phyloP scores from a whole-genome alignment of 1,140 invertebrate genomes.

The Drosophila ananassae region DNA sequence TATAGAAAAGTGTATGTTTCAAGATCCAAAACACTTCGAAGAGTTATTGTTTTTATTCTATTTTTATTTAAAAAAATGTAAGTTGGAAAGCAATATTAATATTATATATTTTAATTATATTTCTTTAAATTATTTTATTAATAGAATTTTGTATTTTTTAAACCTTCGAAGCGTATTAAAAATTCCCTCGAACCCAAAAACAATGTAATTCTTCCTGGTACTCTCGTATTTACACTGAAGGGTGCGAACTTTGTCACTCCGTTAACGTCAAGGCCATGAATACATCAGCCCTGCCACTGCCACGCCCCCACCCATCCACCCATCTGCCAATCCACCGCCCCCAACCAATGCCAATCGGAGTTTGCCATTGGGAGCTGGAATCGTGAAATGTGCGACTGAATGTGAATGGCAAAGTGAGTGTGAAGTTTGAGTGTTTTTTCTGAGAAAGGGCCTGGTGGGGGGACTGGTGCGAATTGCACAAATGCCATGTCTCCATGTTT shows the following conservation, averaged over 20 bases:
- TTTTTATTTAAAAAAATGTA: background rate
- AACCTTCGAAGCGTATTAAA: constrained; percentile 1
- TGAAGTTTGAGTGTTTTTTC: constrained; percentile 29
- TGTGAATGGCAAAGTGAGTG: constrained; percentile 31
- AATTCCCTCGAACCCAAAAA: background rate
- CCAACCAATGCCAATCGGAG: constrained; percentile 25
- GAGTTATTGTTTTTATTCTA: background rate
- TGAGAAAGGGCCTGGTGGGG: background rate
- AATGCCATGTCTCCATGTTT: constrained; percentile 50
- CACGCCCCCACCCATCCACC: constrained; percentile 6
- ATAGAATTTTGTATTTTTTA: background rate
- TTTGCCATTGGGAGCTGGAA: constrained; percentile 37
- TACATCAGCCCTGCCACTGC: constrained; percentile 65
- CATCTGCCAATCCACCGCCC: constrained; percentile 1
- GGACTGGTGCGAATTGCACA: constrained; percentile 35
- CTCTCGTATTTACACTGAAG: constrained; percentile 47
- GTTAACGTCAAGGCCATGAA: constrained; percentile 80
- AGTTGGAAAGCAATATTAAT: too few species aligned
- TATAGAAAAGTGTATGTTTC: background rate
- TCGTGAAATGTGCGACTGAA: constrained; percentile 6
- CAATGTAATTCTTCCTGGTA: constrained; percentile 10
- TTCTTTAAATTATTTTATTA: too few species aligned
- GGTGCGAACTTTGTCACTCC: constrained; percentile 81
- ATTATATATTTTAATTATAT: too few species aligned
- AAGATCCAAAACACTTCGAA: background rate